Percentiles rank a stretch among this genome's conserved stretches.
These are phyloP conservation scores for Probosciger aterrimus DNA, from an alignment of 2,113 vertebrate genomes.

Conservation along the genomic window DNA sequence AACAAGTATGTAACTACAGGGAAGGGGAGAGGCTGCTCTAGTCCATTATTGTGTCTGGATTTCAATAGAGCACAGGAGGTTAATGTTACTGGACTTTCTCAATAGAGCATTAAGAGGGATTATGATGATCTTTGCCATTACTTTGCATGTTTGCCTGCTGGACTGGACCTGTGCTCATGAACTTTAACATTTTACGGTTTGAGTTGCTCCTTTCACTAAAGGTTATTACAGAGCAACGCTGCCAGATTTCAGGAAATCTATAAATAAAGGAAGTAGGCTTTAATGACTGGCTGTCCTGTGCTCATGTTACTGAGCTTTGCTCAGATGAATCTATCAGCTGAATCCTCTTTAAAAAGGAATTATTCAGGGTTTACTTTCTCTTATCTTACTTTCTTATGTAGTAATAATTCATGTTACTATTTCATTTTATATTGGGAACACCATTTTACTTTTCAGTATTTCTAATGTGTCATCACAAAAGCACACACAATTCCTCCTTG, in stretches of 20 bases:
- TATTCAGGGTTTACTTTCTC: not conserved
- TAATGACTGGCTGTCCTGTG: not conserved
- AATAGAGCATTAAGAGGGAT: not conserved
- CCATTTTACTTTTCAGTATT: not conserved
- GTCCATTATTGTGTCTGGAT: not conserved
- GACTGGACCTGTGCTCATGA: not conserved
- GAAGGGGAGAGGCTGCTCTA: not conserved
- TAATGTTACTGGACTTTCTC: not conserved
- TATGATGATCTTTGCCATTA: not conserved
- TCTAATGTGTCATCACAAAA: not conserved
- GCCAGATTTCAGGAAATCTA: not conserved
- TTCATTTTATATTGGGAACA: not conserved
- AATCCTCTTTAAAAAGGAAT: not conserved
- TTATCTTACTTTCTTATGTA: not conserved
- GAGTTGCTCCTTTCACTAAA: not conserved
- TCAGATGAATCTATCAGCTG: not conserved
- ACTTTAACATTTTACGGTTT: not conserved
- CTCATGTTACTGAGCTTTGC: not conserved
- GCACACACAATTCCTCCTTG: not conserved
- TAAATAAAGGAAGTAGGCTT: conserved; percentile 13
- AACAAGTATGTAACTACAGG: not conserved
- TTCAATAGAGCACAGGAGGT: not conserved
- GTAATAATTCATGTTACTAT: not conserved
- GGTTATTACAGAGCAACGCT: not conserved
- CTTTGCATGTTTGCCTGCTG: not conserved